phyloP scores from a whole-genome alignment of 2,888 invertebrate genomes.

The Rhamnusium bicolor region DNA sequence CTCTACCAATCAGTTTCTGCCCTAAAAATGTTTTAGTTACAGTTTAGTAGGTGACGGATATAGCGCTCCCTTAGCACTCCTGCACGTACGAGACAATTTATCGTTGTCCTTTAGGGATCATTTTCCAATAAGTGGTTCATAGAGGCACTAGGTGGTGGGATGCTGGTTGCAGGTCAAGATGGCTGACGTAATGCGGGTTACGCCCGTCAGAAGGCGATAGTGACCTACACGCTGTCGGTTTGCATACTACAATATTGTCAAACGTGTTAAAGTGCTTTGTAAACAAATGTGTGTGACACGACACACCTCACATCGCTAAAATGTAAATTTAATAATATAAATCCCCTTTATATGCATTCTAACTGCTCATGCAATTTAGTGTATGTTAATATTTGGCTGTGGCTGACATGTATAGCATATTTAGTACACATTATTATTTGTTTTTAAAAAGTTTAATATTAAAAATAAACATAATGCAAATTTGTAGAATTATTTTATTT shows the following conservation, averaged over 20 bases:
- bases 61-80: neutral
- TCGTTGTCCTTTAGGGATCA: neutral
- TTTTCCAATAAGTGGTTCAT: neutral
- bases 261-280: conserved; percentile 49
- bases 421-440: neutral
- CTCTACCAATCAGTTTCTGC: too few species aligned
- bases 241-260: conserved; percentile 46
- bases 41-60: neutral
- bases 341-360: conserved; percentile 27
- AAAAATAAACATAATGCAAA: neutral
- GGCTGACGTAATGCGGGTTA: conserved; percentile 58
- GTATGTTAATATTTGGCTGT: conserved; percentile 13
- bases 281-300: conserved; percentile 42
- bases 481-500: conserved; percentile 7
- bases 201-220: conserved; percentile 51
- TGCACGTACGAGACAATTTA: neutral
- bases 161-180: conserved; percentile 64
- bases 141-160: conserved; percentile 48
- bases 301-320: conserved; percentile 10
- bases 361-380: conserved; percentile 7
- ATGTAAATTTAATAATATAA: conserved; percentile 11
- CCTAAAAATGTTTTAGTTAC: neutral
- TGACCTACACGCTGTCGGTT: conserved; percentile 47
- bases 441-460: neutral
- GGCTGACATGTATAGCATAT: neutral